phyloP scores from a whole-genome alignment of 2,888 invertebrate genomes.

The Synanthedon andrenaeformis region DNA sequence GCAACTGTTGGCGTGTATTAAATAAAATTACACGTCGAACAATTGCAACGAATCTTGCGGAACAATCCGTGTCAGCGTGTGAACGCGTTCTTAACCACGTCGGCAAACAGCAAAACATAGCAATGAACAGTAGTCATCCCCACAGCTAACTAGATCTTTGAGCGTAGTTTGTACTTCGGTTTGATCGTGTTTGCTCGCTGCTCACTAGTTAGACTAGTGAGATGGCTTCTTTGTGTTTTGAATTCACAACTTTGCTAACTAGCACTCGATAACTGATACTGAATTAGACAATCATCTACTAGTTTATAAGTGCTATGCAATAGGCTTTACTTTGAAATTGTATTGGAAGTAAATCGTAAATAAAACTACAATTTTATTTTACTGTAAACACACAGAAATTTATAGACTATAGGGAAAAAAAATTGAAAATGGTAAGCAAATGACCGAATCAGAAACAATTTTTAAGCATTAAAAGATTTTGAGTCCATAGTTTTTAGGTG shows the following conservation, averaged over 20 bases:
- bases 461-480: too few species aligned
- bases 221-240: conserved; percentile 60
- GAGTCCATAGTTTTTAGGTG: too few species aligned
- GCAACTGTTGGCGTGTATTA: conserved; percentile 13
- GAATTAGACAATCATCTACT: conserved; percentile 16
- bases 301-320: conserved; percentile 4
- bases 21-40: not conserved
- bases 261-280: conserved; percentile 44
- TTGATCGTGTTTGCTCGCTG: conserved; percentile 53
- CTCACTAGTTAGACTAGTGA: conserved; percentile 55
- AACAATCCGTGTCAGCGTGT: not conserved
- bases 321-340: too few species aligned
- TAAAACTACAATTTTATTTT: too few species aligned
- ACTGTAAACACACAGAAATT: too few species aligned
- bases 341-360: too few species aligned
- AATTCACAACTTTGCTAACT: conserved; percentile 55
- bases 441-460: too few species aligned
- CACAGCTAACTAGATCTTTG: conserved; percentile 64
- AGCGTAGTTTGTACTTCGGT: conserved; percentile 55
- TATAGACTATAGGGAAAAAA: too few species aligned
- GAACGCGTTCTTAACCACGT: conserved; percentile 17
- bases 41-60: not conserved
- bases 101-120: conserved; percentile 33
- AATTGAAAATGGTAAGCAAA: too few species aligned
- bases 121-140: conserved; percentile 42